phyloP scores from a whole-genome alignment of 2,797 vertebrate genomes.

The Pachyuromys duprasi region DNA sequence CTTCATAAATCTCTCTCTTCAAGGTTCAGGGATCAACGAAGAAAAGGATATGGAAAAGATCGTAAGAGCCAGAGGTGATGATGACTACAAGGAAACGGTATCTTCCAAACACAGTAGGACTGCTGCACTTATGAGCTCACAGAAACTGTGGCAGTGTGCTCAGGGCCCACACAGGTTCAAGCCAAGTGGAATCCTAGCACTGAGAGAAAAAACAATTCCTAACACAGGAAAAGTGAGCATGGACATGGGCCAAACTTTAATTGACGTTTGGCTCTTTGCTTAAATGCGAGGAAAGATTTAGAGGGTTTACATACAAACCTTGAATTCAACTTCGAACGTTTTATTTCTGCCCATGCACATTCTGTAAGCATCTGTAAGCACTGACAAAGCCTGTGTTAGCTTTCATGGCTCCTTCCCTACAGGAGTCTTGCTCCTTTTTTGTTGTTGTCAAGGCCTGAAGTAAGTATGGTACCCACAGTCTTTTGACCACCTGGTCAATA shows the following conservation, averaged over 20 bases:
- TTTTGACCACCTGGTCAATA: neutral
- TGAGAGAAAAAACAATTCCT: neutral
- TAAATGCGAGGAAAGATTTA: neutral
- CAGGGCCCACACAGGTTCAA: neutral
- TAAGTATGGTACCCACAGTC: neutral
- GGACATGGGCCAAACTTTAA: neutral
- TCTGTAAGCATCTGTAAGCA: neutral
- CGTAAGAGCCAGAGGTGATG: neutral
- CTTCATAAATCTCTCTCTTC: neutral
- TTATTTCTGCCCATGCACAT: neutral
- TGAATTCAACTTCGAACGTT: neutral
- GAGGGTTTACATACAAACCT: neutral
- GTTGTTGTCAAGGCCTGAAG: neutral
- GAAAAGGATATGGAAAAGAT: neutral
- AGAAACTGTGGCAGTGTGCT: neutral
- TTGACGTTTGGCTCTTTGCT: neutral
- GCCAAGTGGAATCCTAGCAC: too few relatives aligned
- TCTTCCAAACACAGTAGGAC: too few relatives aligned
- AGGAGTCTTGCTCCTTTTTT: neutral
- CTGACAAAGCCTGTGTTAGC: neutral
- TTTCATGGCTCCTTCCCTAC: neutral
- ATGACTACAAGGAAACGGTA: neutral
- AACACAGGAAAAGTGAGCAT: neutral
- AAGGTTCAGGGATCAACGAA: neutral
- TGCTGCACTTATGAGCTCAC: neutral